phyloP scores from a whole-genome alignment of 2,113 vertebrate genomes.

The Myodes glareolus region DNA sequence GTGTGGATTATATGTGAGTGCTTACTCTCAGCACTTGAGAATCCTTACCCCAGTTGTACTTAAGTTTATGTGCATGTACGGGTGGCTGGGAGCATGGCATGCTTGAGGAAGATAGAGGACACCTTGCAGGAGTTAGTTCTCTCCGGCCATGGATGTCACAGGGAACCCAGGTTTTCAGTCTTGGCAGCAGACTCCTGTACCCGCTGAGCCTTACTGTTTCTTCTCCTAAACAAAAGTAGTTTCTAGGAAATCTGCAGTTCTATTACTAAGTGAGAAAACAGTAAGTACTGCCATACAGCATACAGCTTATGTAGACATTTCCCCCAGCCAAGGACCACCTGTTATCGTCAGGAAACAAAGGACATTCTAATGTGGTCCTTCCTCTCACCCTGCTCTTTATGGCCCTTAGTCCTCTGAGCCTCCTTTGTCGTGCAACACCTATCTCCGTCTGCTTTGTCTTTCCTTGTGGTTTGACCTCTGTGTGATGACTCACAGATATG shows the following conservation, averaged over 20 bases:
- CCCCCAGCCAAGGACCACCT: neutral
- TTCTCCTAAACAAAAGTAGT: constrained; percentile 10
- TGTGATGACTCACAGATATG: constrained; percentile 5
- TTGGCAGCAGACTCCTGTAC: neutral
- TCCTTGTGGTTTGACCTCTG: neutral
- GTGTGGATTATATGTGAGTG: neutral
- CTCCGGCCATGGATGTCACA: neutral
- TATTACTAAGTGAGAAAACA: neutral
- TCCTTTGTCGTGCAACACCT: neutral
- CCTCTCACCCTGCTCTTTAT: neutral
- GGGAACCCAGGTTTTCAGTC: no score
- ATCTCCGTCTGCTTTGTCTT: neutral
- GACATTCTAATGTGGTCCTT: neutral
- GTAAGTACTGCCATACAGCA: neutral
- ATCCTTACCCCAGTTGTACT: neutral
- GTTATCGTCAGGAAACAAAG: neutral
- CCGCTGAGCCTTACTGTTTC: neutral
- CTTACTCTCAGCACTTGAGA: neutral
- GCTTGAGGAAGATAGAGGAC: neutral
- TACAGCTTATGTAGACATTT: neutral
- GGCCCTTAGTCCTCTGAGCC: neutral
- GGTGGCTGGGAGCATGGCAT: neutral
- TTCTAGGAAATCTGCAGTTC: neutral
- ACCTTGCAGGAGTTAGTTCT: no score
- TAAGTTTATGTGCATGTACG: neutral